Evolutionary conservation across 1,140 invertebrate genomes (phyloP).

Genomic region (Trypoxylus dichotomus): DNA sequence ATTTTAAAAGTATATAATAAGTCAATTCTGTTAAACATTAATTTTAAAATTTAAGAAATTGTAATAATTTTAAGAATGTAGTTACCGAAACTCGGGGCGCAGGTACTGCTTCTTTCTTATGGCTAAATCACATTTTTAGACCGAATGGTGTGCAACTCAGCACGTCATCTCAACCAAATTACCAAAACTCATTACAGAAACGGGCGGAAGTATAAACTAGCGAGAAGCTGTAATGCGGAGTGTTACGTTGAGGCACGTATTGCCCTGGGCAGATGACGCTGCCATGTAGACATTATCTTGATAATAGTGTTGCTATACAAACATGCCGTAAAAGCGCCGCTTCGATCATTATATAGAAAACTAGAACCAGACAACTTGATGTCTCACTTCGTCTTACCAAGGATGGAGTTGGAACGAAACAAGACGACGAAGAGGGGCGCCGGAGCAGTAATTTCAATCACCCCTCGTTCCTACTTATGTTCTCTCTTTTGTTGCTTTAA

Average conservation of each 20-base stretch:
- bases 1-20: no score
- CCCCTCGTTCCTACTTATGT: not conserved
- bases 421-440: not conserved
- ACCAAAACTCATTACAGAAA: conserved; percentile 21
- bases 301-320: conserved; percentile 43
- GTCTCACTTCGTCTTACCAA: conserved; percentile 35
- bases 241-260: not conserved
- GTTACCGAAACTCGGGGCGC: not conserved
- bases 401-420: not conserved
- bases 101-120: conserved; percentile 4
- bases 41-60: not conserved
- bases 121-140: not conserved
- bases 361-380: conserved; percentile 39
- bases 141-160: not conserved
- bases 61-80: not conserved
- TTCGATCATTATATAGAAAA: conserved; percentile 40
- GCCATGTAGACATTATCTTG: conserved; percentile 40
- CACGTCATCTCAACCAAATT: conserved; percentile 17
- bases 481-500: not conserved
- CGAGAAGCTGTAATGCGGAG: not conserved
- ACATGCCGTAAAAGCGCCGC: conserved; percentile 38
- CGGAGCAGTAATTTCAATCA: conserved; percentile 15
- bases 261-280: conserved; percentile 32
- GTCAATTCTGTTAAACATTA: not conserved
- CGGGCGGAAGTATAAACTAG: conserved; percentile 19